Evolutionary conservation across 2,113 vertebrate genomes (phyloP), one percentile per base, ranked within the genome.

Genomic region (Spea bombifrons): DNA sequence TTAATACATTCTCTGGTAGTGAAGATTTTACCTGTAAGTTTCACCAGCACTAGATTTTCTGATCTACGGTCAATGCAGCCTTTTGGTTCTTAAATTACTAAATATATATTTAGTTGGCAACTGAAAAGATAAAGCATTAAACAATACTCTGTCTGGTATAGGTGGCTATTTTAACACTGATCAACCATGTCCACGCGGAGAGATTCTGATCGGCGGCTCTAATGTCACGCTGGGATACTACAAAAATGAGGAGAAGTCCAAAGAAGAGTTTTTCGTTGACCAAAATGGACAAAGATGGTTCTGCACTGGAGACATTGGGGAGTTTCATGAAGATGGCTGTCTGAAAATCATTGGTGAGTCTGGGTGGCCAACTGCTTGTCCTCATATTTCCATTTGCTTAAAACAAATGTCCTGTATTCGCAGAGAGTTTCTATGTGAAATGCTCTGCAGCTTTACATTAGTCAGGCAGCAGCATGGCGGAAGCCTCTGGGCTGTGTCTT

Each of bases 201-300:
- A 99, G 87, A 94, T 99, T 83, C 89, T 99, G 82, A 90, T 99
- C 64, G 97, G 97, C 55, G 97, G 97, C 17, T 91, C 92, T 72
- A 99, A 95, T 17, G 91, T 98, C 43, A 94, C 96, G n/a, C 91
- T 95, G 91, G 97, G 97, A n/a, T 99, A 98, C 90, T 99, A 96
- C 83, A 98, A 97, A 88, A 94, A 92, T 13, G 88, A 94, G 81
- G 75, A 75, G 0, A 93, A 92, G 83, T 94, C 93, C 78, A 90
- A 86, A 43, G 87, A 92, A 13, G 94, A 99, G 83, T 99, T 97
- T 88, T 92, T 89, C 48, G 87, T 94, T 72, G 96, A 97, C 80
- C 88, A 93, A 73, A 93, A 90, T 3, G 92, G 94, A n/a, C 95
- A 98, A 88, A 89, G 94, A 15, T 99, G 97, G 97, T 96, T 99